These are phyloP conservation scores for Eupithecia exiguata DNA, from an alignment of 2,888 invertebrate genomes.

Conservation along the genomic window DNA sequence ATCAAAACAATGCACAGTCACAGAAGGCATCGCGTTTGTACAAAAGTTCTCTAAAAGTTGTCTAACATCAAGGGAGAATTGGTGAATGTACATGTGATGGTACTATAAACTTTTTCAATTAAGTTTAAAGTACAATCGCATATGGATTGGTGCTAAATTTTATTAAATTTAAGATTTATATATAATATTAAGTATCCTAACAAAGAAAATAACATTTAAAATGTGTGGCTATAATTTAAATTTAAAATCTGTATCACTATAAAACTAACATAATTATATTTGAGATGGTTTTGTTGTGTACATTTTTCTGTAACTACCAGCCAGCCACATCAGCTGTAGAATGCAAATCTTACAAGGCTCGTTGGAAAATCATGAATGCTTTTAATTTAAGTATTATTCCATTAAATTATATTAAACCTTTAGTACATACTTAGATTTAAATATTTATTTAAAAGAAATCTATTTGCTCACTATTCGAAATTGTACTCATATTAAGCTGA, in stretches of 20 bases:
- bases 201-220: constrained; percentile 51
- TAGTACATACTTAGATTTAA: constrained; percentile 66
- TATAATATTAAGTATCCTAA: constrained; percentile 53
- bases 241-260: constrained; percentile 36
- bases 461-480: constrained; percentile 81
- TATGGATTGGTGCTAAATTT: constrained; percentile 75
- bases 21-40: constrained; percentile 21
- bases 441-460: constrained; percentile 72
- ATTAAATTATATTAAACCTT: constrained; percentile 74
- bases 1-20: constrained; percentile 39
- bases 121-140: constrained; percentile 64
- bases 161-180: constrained; percentile 55
- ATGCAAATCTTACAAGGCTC: constrained; percentile 52
- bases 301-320: constrained; percentile 19
- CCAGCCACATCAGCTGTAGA: constrained; percentile 32
- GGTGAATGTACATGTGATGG: constrained; percentile 60
- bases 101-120: constrained; percentile 58
- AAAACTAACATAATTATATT: constrained; percentile 37
- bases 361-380: constrained; percentile 63
- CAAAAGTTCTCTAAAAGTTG: constrained; percentile 39
- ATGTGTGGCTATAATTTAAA: constrained; percentile 52
- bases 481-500: constrained; percentile 75
- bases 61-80: constrained; percentile 38
- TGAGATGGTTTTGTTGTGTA: constrained; percentile 27
- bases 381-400: constrained; percentile 80